A percentile compares a stretch with the other conserved stretches of the same genome.
Evolutionary conservation across 2,113 vertebrate genomes (phyloP).

Genomic region (Trachemys scripta): DNA sequence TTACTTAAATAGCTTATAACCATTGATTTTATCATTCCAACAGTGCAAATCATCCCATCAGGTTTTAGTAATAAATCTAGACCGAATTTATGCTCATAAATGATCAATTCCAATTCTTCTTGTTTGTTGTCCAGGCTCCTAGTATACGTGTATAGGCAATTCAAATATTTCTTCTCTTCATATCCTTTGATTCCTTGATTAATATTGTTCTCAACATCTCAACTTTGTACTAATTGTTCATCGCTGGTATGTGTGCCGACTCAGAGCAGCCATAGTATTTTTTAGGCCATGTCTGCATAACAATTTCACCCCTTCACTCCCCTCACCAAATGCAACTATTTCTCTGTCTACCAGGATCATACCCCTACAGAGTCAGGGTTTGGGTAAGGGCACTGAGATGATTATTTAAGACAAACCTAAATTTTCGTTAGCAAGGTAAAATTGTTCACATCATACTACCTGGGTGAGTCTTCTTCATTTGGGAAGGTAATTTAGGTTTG

Average conservation of each 20-base stretch:
- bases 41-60: neutral
- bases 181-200: neutral
- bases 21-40: neutral
- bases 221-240: neutral
- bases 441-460: neutral
- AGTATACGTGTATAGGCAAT: neutral
- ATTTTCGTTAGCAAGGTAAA: fast-evolving
- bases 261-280: neutral
- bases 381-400: neutral
- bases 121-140: neutral
- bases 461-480: neutral
- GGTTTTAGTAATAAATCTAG: neutral
- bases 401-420: neutral
- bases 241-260: fast-evolving
- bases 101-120: neutral
- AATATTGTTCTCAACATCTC: neutral
- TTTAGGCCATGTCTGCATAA: neutral
- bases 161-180: neutral
- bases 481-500: neutral
- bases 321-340: neutral
- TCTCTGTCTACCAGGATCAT: neutral
- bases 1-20: neutral
- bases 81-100: neutral
- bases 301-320: neutral
- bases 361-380: neutral